Percentiles rank a stretch among this genome's conserved stretches.
Conservation (phyloP, 1,140 invertebrate species). For the Zaprionus ghesquierei region DNA sequence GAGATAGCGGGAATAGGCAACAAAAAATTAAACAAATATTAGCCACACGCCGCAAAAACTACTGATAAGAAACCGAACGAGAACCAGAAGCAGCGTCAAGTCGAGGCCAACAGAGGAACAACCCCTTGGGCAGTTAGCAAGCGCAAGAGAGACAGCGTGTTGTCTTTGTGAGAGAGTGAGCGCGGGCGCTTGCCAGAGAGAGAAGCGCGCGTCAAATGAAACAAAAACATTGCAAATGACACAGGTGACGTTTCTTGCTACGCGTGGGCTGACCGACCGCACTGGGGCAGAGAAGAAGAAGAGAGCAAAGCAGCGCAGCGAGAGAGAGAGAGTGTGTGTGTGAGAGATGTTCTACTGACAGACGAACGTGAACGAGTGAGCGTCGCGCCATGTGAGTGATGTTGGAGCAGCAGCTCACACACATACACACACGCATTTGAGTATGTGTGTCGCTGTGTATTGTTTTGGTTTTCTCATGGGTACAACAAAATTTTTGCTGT, state of each 20-base stretch:
- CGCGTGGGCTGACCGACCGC: slow-evolving; percentile 31
- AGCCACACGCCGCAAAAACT: slow-evolving; percentile 56
- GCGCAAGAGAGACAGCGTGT: background rate
- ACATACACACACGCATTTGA: background rate
- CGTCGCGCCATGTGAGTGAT: slow-evolving; percentile 43
- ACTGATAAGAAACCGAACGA: slow-evolving; percentile 55
- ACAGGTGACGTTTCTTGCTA: slow-evolving; percentile 75
- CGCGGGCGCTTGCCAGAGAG: background rate
- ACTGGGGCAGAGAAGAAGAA: slow-evolving; percentile 1
- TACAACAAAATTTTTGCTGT: slow-evolving; percentile 44
- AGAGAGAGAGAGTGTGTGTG: background rate
- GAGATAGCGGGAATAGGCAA: slow-evolving; percentile 56
- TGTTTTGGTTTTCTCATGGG: slow-evolving; percentile 56
- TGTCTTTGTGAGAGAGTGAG: background rate
- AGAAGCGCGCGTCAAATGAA: slow-evolving; percentile 21
- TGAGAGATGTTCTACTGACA: slow-evolving; percentile 18
- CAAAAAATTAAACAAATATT: slow-evolving; percentile 68
- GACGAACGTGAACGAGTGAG: slow-evolving; percentile 2
- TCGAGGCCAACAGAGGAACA: slow-evolving; percentile 19
- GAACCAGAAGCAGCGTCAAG: slow-evolving; percentile 1
- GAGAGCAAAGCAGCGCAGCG: background rate
- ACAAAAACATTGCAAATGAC: slow-evolving; percentile 77
- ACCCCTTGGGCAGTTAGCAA: slow-evolving; percentile 19
- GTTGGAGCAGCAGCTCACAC: slow-evolving; percentile 12
- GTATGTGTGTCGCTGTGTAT: slow-evolving; percentile 26